Evolutionary conservation across 1,140 invertebrate species (phyloP).

Genomic region (Drosophila trapezifrons): DNA sequence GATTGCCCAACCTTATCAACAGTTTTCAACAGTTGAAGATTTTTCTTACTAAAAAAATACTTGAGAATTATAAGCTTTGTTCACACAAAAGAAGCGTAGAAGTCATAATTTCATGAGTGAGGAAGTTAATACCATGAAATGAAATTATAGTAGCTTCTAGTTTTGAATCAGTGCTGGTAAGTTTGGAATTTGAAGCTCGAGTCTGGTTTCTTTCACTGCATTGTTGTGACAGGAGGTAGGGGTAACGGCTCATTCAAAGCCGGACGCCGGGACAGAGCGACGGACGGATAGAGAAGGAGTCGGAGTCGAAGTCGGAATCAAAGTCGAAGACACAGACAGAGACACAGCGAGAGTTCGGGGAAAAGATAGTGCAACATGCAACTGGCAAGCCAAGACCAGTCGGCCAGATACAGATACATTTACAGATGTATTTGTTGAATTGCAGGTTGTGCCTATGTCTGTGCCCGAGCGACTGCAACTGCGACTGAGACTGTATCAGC

Average conservation of each 20-base stretch:
- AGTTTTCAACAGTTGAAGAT: neutral
- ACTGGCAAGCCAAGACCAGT: conserved; percentile 67
- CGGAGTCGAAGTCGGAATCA: neutral
- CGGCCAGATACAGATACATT: conserved; percentile 32
- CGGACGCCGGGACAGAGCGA: conserved; percentile 22
- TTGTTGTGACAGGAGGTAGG: conserved; percentile 9
- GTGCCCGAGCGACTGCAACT: conserved; percentile 10
- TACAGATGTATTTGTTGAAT: conserved; percentile 54
- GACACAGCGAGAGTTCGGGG: conserved; percentile 61
- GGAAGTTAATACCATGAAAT: too few relatives aligned
- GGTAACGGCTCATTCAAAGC: conserved; percentile 66
- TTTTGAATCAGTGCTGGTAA: rapidly evolving
- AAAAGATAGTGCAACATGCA: conserved; percentile 78
- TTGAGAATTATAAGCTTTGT: neutral
- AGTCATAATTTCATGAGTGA: neutral
- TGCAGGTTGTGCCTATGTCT: conserved; percentile 46
- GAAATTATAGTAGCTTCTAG: neutral
- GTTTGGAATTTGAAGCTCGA: neutral
- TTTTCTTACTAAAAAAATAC: neutral
- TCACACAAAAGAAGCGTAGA: neutral
- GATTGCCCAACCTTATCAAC: too few relatives aligned
- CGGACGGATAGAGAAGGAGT: conserved; percentile 24
- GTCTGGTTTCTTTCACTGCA: neutral
- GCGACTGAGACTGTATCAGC: conserved; percentile 19
- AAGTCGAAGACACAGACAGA: neutral